Percentiles rank a stretch among this genome's conserved stretches.
phyloP scores from a whole-genome alignment of 2,113 vertebrate genomes.

The Lota lota region DNA sequence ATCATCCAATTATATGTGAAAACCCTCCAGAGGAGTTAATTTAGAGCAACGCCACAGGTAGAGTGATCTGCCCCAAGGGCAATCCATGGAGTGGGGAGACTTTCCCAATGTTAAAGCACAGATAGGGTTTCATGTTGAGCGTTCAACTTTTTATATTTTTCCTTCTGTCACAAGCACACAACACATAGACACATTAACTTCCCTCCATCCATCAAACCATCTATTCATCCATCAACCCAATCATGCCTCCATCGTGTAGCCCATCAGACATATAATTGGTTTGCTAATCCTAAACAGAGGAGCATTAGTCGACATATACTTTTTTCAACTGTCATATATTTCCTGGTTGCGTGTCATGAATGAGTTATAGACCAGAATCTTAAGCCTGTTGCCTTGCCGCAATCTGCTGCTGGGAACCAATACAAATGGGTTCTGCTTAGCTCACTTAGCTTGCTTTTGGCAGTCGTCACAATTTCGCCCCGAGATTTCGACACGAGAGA shows the following conservation, averaged over 20 bases:
- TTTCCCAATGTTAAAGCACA: no score
- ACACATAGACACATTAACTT: no score
- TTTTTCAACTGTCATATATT: not conserved
- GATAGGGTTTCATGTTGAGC: no score
- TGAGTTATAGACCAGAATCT: not conserved
- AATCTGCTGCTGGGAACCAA: slow-evolving; percentile 32
- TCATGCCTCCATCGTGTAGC: slow-evolving; percentile 1
- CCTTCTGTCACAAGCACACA: not conserved
- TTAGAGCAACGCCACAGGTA: slow-evolving; percentile 27
- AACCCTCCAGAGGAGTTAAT: slow-evolving; percentile 37
- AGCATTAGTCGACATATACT: not conserved
- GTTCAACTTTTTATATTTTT: no score
- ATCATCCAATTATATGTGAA: slow-evolving; percentile 19
- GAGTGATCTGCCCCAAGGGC: slow-evolving; percentile 33
- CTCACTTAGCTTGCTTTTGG: slow-evolving; percentile 21
- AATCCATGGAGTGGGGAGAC: slow-evolving; percentile 30
- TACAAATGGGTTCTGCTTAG: slow-evolving; percentile 39
- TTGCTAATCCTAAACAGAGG: not conserved
- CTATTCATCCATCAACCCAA: slow-evolving; percentile 10
- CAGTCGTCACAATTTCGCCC: slow-evolving; percentile 37
- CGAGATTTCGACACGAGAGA: slow-evolving; percentile 4
- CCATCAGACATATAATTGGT: no score
- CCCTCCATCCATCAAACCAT: slow-evolving; percentile 12
- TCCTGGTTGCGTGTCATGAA: not conserved
- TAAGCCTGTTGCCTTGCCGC: slow-evolving; percentile 16